Evolutionary conservation across 2,888 invertebrate species (phyloP).

Genomic region (Apodemia hepburni): DNA sequence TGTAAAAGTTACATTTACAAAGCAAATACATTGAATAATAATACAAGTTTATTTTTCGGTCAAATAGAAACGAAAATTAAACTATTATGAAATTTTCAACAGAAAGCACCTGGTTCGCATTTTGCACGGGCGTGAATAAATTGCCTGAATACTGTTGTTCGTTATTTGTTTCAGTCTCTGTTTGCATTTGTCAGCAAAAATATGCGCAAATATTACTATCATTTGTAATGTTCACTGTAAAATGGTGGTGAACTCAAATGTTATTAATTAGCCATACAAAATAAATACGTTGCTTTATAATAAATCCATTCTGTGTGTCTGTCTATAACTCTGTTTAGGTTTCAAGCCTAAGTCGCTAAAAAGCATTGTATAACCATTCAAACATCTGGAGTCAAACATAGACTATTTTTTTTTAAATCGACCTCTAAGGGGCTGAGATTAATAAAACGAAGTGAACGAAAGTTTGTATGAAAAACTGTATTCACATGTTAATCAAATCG

Average conservation of each 20-base stretch:
- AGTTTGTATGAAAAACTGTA: too few relatives aligned
- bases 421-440: too few relatives aligned
- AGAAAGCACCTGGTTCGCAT: constrained; percentile 45
- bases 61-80: constrained; percentile 39
- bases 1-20: constrained; percentile 4
- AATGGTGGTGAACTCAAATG: constrained; percentile 3
- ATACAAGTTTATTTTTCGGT: constrained; percentile 30
- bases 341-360: too few relatives aligned
- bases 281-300: not conserved
- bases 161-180: constrained; percentile 40
- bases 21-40: constrained; percentile 6
- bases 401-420: too few relatives aligned
- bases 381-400: too few relatives aligned
- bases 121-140: constrained; percentile 41
- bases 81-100: constrained; percentile 44
- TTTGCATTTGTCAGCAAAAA: constrained; percentile 44
- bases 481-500: too few relatives aligned
- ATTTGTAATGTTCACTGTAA: constrained; percentile 26
- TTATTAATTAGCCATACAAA: not conserved
- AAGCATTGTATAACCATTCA: too few relatives aligned
- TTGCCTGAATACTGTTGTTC: constrained; percentile 42
- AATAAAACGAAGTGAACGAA: too few relatives aligned
- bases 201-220: constrained; percentile 35
- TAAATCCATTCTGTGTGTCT: too few relatives aligned
- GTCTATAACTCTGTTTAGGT: too few relatives aligned